Percentiles rank a stretch among this genome's conserved stretches.
These are phyloP conservation scores for Macrocentrus cingulum DNA, from an alignment of 1,140 invertebrate genomes.

Conservation along the genomic window DNA sequence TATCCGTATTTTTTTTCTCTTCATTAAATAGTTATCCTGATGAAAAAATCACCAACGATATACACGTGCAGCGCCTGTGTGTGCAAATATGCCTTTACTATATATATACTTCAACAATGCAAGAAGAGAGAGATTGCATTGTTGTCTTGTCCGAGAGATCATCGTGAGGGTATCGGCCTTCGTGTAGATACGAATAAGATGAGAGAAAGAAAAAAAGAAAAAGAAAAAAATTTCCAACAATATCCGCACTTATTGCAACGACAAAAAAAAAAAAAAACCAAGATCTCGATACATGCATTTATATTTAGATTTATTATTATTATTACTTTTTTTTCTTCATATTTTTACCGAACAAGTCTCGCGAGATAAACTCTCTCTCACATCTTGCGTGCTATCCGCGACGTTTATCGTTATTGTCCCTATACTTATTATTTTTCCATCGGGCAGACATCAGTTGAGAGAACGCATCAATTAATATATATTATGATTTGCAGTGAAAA, in stretches of 20 bases:
- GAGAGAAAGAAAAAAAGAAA: constrained; percentile 28
- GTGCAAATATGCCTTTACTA: too few species aligned
- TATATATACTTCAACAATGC: constrained; percentile 9
- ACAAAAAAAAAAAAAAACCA: constrained; percentile 9
- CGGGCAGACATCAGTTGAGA: constrained; percentile 19
- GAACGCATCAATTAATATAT: constrained; percentile 44
- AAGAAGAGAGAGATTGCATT: constrained; percentile 50
- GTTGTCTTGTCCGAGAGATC: constrained; percentile 60
- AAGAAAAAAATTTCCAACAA: too few species aligned
- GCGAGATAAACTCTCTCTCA: too few species aligned
- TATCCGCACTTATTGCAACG: too few species aligned
- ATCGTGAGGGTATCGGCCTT: constrained; percentile 55
- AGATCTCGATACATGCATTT: too few species aligned
- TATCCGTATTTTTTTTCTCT: too few species aligned
- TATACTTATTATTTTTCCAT: background rate
- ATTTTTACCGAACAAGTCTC: too few species aligned
- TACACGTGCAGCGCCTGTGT: too few species aligned
- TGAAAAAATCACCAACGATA: background rate
- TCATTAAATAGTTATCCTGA: background rate
- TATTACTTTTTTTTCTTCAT: background rate
- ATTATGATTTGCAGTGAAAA: constrained; percentile 38
- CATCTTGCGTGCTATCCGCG: too few species aligned
- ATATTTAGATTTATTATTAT: too few species aligned
- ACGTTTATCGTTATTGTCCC: too few species aligned
- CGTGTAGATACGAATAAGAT: constrained; percentile 24